Evolutionary conservation across 2,797 vertebrate genomes (phyloP), one percentile per base, ranked within the genome.

Genomic region (Pteronotus mesoamericanus): DNA sequence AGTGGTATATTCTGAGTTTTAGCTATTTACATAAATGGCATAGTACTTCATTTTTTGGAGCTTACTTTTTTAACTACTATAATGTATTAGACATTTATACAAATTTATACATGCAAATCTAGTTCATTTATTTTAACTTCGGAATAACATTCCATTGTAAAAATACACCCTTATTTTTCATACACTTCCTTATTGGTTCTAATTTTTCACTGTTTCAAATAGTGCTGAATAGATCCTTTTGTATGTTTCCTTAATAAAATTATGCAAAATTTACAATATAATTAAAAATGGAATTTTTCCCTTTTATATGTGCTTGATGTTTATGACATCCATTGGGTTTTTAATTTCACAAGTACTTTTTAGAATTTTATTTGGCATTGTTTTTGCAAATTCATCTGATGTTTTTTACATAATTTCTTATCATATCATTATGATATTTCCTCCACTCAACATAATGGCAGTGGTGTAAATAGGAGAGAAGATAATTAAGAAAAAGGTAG

Each of bases 61-160:
- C 37, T 59, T 86, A 16, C 26, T n/a, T 79, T 94, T 92, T 55
- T 37, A 16, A 75, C 6, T 80, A 44, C n/a, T 46, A 11, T 68
- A 86, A 86, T 84, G 59, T 89, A 77, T 87, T 22, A 75, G n/a
- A 79, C 8, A 71, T 69, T 75, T 19, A 84, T 64, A 80, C 8
- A 84, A 72, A 57, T 77, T 66, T 94, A 22, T 78, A 55, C 21
- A 84, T 79, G 39, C 51, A 74, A 89, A 77, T 66, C 22, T 48
- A 42, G 19, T 72, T 89, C 48, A 72, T 93, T 74, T 82, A 84
- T 94, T 94, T 89, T 88, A 95, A 95, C 55, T 86, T 93, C 48
- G 79, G 82, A 94, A 44, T 72, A 86, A 32, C 42, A 82, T 82
- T 68, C 15, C 2, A 42, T 21, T 82, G 18, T 71, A 84, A 95